A percentile compares a stretch with the other conserved stretches of the same genome.
These are phyloP conservation scores for Phalera bucephala DNA, from an alignment of 2,888 invertebrate species.

Conservation along the genomic window DNA sequence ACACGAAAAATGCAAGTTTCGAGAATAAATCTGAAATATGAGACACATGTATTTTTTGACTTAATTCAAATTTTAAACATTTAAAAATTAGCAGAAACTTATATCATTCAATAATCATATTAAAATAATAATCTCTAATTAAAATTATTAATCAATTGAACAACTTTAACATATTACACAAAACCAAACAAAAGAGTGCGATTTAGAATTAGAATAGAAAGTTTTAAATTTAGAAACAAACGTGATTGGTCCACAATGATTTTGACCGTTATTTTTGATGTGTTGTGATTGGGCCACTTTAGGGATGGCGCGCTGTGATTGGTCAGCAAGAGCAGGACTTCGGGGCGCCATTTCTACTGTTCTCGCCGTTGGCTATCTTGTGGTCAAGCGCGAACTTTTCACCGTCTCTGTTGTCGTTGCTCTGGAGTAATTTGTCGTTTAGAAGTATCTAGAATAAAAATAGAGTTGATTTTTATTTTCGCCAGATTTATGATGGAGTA, in stretches of 20 bases:
- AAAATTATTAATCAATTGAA: not conserved
- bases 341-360: conserved; percentile 61
- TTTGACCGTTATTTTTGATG: conserved; percentile 21
- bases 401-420: conserved; percentile 86
- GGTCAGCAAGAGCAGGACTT: conserved; percentile 85
- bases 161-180: not conserved
- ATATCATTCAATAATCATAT: not conserved
- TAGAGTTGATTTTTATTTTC: too few species aligned
- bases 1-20: not conserved
- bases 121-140: not conserved
- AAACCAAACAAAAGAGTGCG: conserved; percentile 15
- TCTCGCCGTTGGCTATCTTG: conserved; percentile 76
- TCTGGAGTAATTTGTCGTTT: conserved; percentile 89
- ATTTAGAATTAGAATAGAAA: conserved; percentile 19
- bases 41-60: too few species aligned
- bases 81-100: too few species aligned
- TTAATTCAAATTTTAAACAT: too few species aligned
- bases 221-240: conserved; percentile 28
- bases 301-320: conserved; percentile 35
- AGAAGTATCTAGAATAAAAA: conserved; percentile 85
- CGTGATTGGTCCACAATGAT: conserved; percentile 22
- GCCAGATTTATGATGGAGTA: too few species aligned
- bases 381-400: conserved; percentile 87
- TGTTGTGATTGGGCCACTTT: conserved; percentile 35
- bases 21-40: not conserved